Evolutionary conservation across 2,888 invertebrate species (phyloP), one percentile per base, ranked within the genome.

Genomic region (Heliothis peltigera): DNA sequence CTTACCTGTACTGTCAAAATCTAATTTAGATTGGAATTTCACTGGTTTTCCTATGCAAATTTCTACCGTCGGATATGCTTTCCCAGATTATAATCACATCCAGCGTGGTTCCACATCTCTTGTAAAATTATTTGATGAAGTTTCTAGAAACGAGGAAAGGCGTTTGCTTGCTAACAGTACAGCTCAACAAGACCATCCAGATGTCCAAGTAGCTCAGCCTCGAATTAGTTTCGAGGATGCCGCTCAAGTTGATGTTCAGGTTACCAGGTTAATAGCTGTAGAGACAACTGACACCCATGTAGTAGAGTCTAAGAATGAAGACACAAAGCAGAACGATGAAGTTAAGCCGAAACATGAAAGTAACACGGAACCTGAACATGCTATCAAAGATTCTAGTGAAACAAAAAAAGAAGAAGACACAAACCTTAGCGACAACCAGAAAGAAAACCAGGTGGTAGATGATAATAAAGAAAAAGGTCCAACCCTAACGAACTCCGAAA

Each of bases 31-130:
- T 72, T 90, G 86, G 84, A 84, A 70, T 43, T 87, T 88, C 35
- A 43, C 84, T 12, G 81, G 82, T 21, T 81, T 92, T 53, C 92
- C 94, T 8, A 73, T 89, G 78, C 90, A 92, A 76, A 84, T 92
- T 57, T 77, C 92, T 22, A 92, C 93, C 0, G 87, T 93, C 17
- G 91, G 90, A 5, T 94, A 91, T 70, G 84, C 88, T 59, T 87
- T 91, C 60, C 86, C 89, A 0, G 65, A 82, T 43, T 83, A 81
- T 64, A 67, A 80, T 58, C 21, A 71, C 5, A 47, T 51, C 19
- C 72, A 64, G 42, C 62, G 64, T 61, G 60, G 53, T 32, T 54
- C 78, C 5, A 66, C 63, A 32, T 70, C 78, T 7, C 54, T 74
- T 42, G 25, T 64, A 18, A 66, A 64, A 53, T 25, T 81, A 52